A percentile compares a stretch with the other conserved stretches of the same genome.
phyloP scores from a whole-genome alignment of 2,797 vertebrate species.

The Chelon auratus region DNA sequence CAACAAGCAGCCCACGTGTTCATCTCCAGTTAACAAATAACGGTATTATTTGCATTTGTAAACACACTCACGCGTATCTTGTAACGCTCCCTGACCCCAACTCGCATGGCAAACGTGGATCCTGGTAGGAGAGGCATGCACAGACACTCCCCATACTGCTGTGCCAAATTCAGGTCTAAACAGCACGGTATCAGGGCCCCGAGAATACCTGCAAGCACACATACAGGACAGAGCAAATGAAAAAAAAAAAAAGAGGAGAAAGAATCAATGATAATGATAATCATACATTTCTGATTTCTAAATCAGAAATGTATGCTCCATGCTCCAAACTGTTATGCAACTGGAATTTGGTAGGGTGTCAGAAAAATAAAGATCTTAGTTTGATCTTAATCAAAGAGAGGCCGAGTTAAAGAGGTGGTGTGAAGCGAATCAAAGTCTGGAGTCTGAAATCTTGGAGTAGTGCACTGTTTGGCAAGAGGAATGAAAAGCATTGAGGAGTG shows the following conservation, averaged over 20 bases:
- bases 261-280: neutral
- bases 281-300: too few species aligned
- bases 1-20: neutral
- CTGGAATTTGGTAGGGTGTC: neutral
- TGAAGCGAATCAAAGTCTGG: too few species aligned
- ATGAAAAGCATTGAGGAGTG: neutral
- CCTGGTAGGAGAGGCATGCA: constrained; percentile 88
- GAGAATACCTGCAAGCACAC: constrained; percentile 79
- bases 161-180: constrained; percentile 86
- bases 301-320: neutral
- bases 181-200: constrained; percentile 84
- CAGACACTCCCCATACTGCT: constrained; percentile 87
- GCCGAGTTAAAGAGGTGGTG: too few species aligned
- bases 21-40: neutral
- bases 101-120: constrained; percentile 87
- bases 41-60: neutral
- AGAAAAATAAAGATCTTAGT: too few species aligned
- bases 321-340: neutral
- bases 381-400: too few species aligned
- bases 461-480: neutral
- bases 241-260: neutral
- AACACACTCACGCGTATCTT: constrained; percentile 86
- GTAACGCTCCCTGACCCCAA: constrained; percentile 88
- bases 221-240: neutral
- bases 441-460: neutral